Conservation (phyloP, 2,113 vertebrate genomes). For the Motacilla alba region DNA sequence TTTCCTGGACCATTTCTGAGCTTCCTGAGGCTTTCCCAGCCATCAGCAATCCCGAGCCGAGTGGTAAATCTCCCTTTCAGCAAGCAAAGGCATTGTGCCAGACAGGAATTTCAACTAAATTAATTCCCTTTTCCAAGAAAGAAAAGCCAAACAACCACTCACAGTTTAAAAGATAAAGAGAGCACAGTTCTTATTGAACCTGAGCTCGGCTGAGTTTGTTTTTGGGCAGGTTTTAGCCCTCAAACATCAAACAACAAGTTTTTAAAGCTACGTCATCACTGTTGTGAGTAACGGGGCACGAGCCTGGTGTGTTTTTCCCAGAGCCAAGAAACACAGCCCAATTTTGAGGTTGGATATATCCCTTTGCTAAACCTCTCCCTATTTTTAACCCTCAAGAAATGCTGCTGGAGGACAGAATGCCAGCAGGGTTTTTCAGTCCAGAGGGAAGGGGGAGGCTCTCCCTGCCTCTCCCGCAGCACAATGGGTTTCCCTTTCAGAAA, state of each 20-base stretch:
- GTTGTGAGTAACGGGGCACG: background rate
- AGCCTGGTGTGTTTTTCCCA: background rate
- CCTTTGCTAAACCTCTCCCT: background rate
- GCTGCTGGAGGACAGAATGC: background rate
- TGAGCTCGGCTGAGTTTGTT: background rate
- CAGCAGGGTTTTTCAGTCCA: background rate
- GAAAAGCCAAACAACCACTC: background rate
- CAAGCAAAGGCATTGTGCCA: background rate
- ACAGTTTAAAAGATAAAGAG: background rate
- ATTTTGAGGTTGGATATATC: background rate
- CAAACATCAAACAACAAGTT: background rate
- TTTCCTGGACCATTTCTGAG: background rate
- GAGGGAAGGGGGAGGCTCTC: background rate
- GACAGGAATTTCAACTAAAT: background rate
- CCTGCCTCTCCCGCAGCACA: constrained; percentile 26
- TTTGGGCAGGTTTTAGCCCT: background rate
- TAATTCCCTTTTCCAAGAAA: background rate
- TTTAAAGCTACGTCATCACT: background rate
- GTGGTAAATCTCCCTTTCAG: background rate
- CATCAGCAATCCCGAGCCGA: background rate
- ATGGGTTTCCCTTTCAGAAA: constrained; percentile 26
- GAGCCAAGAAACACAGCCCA: constrained; percentile 26
- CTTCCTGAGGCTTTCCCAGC: background rate
- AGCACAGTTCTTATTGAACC: background rate
- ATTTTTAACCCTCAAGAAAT: constrained; percentile 38